A percentile compares a stretch with the other conserved stretches of the same genome.
phyloP scores from a whole-genome alignment of 2,888 invertebrate genomes.

The Lobophora halterata region DNA sequence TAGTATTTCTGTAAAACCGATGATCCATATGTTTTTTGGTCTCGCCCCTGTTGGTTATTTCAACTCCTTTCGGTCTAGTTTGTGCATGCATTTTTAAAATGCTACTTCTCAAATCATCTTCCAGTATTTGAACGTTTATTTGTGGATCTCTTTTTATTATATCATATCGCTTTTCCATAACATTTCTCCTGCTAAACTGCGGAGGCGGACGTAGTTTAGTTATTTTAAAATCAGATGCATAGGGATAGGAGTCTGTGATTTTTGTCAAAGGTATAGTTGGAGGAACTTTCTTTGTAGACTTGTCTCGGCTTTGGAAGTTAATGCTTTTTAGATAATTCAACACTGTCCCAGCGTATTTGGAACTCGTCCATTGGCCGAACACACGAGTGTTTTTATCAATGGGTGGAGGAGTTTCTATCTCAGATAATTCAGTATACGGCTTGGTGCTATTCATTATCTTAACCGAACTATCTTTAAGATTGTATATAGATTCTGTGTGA shows the following conservation, averaged over 20 bases:
- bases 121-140: slow-evolving; percentile 62
- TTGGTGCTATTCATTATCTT: slow-evolving; percentile 21
- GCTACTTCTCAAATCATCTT: slow-evolving; percentile 50
- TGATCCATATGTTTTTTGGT: slow-evolving; percentile 35
- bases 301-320: slow-evolving; percentile 47
- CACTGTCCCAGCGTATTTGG: slow-evolving; percentile 62
- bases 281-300: slow-evolving; percentile 43
- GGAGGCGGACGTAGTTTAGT: slow-evolving; percentile 49
- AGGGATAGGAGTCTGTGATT: slow-evolving; percentile 58
- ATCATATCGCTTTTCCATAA: slow-evolving; percentile 43
- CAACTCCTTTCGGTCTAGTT: slow-evolving; percentile 49
- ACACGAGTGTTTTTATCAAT: slow-evolving; percentile 45
- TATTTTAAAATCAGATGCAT: slow-evolving; percentile 55
- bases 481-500: slow-evolving; percentile 29
- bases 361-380: slow-evolving; percentile 65
- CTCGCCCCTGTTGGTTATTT: slow-evolving; percentile 55
- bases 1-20: slow-evolving; percentile 48
- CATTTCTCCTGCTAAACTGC: slow-evolving; percentile 50
- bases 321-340: slow-evolving; percentile 65
- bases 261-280: slow-evolving; percentile 56
- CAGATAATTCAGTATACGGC: slow-evolving; percentile 37
- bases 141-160: slow-evolving; percentile 50
- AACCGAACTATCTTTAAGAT: slow-evolving; percentile 28
- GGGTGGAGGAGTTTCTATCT: slow-evolving; percentile 56
- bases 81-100: slow-evolving; percentile 54